Evolutionary conservation across 1,140 invertebrate species (phyloP), one percentile per base, ranked within the genome.

Genomic region (Drosophila repletoides): DNA sequence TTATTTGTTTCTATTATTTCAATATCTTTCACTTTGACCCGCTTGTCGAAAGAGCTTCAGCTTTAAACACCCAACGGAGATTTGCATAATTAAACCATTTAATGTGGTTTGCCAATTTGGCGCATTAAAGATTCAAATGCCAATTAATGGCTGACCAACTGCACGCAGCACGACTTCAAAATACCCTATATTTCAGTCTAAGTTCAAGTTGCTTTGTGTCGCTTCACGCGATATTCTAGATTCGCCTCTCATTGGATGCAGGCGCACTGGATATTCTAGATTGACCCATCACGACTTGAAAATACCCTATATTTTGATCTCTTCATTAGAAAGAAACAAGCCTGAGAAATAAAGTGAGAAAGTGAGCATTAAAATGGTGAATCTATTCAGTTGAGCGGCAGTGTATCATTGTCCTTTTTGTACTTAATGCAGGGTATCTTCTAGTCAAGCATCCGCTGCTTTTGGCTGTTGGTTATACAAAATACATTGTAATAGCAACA

Each of bases 71-170:
- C 52, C 51, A 12, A 3, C 22, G 24, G 2, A 46, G 33, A 64
- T 64, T 65, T 65, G 61, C 61, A 65, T 65, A 65, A 65, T 65
- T 65, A 65, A 65, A 48, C 21, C 41, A 48, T 65, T 48, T 65
- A 65, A 65, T 65, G 61, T 65, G 61, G 61, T 65, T 65, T 65
- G 61, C 61, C 52, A 58, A 65, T 65, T 65, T 65, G 14, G 24
- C 53, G 29, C 43, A 64, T 64, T 43, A 38, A 56, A 64, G 31
- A 64, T 64, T 38, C 60, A 56, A 41, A 38, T 45, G 17, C 31
- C 22, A 64, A 56, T 45, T 46, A 28, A 4, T 22, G 7, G 29
- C 19, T 12, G 21, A 3, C 40, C 21, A 24, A 10, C 33, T 6
- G 6, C 17, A 21, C 10, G n/a, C 10, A 34, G 29, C 10, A 5